Percentiles rank a stretch among this genome's conserved stretches.
Conservation (phyloP, 2,797 vertebrate genomes). For the Todus mexicanus region DNA sequence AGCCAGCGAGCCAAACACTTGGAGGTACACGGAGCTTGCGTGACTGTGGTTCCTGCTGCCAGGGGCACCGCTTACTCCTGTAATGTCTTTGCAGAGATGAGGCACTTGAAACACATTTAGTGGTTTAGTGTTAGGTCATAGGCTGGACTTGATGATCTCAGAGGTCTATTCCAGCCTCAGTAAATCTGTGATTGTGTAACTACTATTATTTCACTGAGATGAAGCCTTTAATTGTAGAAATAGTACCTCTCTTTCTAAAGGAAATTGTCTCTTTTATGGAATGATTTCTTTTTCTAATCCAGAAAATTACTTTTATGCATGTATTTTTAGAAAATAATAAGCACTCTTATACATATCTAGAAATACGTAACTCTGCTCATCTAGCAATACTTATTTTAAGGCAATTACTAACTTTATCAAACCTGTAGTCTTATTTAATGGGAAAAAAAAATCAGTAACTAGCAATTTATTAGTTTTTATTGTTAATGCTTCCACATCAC, state of each 20-base stretch:
- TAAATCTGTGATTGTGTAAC: no score
- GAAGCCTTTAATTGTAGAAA: neutral
- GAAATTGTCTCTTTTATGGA: neutral
- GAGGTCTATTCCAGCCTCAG: no score
- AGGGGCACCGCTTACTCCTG: neutral
- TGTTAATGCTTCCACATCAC: neutral
- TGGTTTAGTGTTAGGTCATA: no score
- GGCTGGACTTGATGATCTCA: no score
- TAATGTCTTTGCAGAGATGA: neutral
- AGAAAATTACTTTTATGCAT: neutral
- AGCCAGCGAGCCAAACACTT: neutral
- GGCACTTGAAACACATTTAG: neutral
- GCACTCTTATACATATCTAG: neutral
- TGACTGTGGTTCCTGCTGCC: neutral
- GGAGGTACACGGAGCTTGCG: rapidly evolving
- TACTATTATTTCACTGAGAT: neutral
- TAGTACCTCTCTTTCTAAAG: neutral
- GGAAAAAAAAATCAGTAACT: neutral
- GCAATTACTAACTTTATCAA: neutral
- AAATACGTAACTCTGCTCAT: neutral
- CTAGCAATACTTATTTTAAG: neutral
- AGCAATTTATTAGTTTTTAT: neutral
- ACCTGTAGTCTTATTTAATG: neutral
- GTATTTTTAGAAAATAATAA: neutral
- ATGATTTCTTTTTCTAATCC: neutral